phyloP scores from a whole-genome alignment of 2,888 invertebrate species.

The Unio pictorum region DNA sequence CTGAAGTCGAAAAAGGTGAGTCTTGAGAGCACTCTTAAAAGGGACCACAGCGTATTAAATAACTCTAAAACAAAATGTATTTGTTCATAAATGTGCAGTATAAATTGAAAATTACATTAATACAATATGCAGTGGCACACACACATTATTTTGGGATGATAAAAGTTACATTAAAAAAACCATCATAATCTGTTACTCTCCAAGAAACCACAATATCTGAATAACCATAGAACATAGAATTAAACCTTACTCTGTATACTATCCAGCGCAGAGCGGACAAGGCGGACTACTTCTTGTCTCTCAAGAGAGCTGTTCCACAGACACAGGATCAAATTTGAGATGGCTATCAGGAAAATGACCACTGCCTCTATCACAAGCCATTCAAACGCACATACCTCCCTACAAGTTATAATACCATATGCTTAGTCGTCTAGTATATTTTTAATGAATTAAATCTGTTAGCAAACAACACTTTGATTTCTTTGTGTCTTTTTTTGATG shows the following conservation, averaged over 20 bases:
- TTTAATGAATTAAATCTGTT: background rate
- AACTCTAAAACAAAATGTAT: too few relatives aligned
- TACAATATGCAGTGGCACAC: too few relatives aligned
- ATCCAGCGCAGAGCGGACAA: conserved; percentile 39
- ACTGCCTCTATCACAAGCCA: conserved; percentile 58
- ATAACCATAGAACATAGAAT: too few relatives aligned
- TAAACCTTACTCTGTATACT: conserved; percentile 44
- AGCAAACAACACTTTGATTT: background rate
- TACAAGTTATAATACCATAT: conserved; percentile 11
- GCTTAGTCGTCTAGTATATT: background rate
- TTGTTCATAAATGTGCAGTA: too few relatives aligned
- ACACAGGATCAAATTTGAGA: conserved; percentile 46
- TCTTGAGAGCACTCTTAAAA: too few relatives aligned
- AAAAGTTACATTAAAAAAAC: too few relatives aligned
- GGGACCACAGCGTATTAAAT: too few relatives aligned
- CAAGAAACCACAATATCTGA: too few relatives aligned
- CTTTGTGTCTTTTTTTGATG: background rate
- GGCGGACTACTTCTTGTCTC: conserved; percentile 37
- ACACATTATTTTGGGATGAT: too few relatives aligned
- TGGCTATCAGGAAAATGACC: conserved; percentile 44
- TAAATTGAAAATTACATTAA: too few relatives aligned
- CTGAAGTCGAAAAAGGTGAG: too few relatives aligned
- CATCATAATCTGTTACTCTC: too few relatives aligned
- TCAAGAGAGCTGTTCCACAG: conserved; percentile 46
- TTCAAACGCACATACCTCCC: conserved; percentile 25